These are phyloP conservation scores for Todiramphus chloris DNA, from an alignment of 2,113 vertebrate genomes.

Conservation along the genomic window DNA sequence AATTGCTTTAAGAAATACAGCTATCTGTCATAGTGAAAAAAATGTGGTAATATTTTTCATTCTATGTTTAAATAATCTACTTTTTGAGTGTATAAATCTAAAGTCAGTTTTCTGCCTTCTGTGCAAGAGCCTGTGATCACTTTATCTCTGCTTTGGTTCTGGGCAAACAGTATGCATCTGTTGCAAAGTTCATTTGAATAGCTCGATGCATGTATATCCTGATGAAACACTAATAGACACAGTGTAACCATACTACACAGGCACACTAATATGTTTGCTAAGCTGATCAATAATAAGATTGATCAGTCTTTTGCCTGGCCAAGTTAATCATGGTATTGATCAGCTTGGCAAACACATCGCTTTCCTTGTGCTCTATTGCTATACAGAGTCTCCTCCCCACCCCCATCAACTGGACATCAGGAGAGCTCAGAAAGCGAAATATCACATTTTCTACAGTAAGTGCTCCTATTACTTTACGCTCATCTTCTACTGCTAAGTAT, in stretches of 20 bases:
- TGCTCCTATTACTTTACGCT: constrained; percentile 38
- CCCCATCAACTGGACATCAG: neutral
- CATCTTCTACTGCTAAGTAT: constrained; percentile 26
- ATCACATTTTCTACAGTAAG: constrained; percentile 45
- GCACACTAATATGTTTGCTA: constrained; percentile 63
- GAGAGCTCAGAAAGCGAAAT: constrained; percentile 62
- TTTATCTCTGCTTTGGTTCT: constrained; percentile 2
- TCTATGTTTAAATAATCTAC: constrained; percentile 9
- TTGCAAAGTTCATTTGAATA: constrained; percentile 48
- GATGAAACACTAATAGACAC: constrained; percentile 35
- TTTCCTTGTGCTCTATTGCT: neutral
- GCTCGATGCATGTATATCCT: neutral
- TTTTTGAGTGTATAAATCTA: neutral
- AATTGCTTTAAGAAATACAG: neutral
- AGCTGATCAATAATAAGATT: constrained; percentile 78
- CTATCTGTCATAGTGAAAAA: neutral
- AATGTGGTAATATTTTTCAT: neutral
- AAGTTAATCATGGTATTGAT: constrained; percentile 77
- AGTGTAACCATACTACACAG: neutral
- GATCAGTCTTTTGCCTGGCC: constrained; percentile 60
- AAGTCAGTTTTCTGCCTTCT: constrained; percentile 2
- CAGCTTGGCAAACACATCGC: constrained; percentile 55
- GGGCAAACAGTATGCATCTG: constrained; percentile 5
- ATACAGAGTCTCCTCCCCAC: neutral
- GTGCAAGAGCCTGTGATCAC: neutral